Conservation (phyloP, 2,888 invertebrate species). For the Hydrotaea diabolus region DNA sequence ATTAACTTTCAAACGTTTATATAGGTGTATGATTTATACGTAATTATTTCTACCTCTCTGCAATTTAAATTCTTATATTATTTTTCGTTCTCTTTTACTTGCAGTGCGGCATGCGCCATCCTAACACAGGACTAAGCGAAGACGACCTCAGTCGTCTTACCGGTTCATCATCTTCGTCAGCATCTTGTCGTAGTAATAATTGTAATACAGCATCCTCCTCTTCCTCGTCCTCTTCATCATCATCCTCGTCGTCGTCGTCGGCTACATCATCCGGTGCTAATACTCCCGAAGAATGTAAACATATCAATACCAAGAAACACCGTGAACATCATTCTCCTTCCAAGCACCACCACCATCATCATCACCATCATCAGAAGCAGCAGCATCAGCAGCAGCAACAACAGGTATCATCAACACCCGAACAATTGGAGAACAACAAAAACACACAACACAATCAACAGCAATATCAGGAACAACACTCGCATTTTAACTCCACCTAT, state of each 20-base stretch:
- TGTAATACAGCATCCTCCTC: conserved; percentile 72
- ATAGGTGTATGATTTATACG: conserved; percentile 13
- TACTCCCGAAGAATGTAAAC: conserved; percentile 66
- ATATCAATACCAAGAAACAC: conserved; percentile 54
- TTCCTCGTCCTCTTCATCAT: conserved; percentile 73
- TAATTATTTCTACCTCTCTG: neutral
- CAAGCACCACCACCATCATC: conserved; percentile 56
- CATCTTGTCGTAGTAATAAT: conserved; percentile 68
- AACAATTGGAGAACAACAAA: conserved; percentile 64
- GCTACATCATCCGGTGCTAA: conserved; percentile 67
- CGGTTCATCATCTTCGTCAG: conserved; percentile 80
- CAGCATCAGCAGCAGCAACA: conserved; percentile 17
- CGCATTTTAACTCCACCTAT: conserved; percentile 78
- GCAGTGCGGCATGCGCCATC: conserved; percentile 82
- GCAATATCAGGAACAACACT: conserved; percentile 63
- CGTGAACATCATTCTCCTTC: conserved; percentile 58
- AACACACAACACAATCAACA: conserved; percentile 62
- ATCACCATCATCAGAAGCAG: conserved; percentile 51
- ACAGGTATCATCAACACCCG: conserved; percentile 52
- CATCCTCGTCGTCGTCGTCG: conserved; percentile 71
- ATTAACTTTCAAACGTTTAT: too few species aligned
- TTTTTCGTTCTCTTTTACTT: conserved; percentile 62
- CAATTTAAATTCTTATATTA: neutral
- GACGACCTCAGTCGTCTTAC: conserved; percentile 82
- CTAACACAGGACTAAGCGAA: conserved; percentile 81